Percentiles rank a stretch among this genome's conserved stretches.
These are phyloP conservation scores for Drosophila littoralis DNA, from an alignment of 1,140 invertebrate genomes.

Conservation along the genomic window DNA sequence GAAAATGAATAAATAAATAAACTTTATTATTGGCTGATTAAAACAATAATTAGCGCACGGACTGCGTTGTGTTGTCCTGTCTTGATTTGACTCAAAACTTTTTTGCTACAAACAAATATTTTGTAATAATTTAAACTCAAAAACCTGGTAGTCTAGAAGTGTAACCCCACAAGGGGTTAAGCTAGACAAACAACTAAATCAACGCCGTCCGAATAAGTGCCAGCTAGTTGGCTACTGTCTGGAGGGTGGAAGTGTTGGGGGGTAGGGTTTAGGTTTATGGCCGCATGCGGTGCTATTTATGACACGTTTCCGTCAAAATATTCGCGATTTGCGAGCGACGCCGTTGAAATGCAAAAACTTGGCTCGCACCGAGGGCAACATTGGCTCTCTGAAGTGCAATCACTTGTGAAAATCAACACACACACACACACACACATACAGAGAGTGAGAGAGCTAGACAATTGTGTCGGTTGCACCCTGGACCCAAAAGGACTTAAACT, in stretches of 20 bases:
- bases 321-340: constrained; percentile 58
- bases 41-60: too few relatives aligned
- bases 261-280: constrained; percentile 49
- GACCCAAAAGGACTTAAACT: constrained; percentile 31
- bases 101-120: not conserved
- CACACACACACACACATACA: not conserved
- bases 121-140: not conserved
- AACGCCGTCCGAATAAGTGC: not conserved
- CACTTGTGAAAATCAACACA: constrained; percentile 53
- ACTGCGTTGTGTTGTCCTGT: too few relatives aligned
- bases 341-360: constrained; percentile 19
- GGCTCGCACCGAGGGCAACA: constrained; percentile 7
- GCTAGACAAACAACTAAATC: constrained; percentile 4
- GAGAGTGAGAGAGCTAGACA: constrained; percentile 33
- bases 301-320: constrained; percentile 82
- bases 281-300: constrained; percentile 76
- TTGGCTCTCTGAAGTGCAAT: constrained; percentile 48
- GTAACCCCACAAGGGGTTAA: not conserved
- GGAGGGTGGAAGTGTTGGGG: not conserved
- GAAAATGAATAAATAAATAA: too few relatives aligned
- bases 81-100: not conserved
- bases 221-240: not conserved
- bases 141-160: not conserved
- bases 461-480: constrained; percentile 25
- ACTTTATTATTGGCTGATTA: too few relatives aligned